Base-by-base conservation (phyloP, 2,113 vertebrate species). In the Pteruthius melanotis region DNA sequence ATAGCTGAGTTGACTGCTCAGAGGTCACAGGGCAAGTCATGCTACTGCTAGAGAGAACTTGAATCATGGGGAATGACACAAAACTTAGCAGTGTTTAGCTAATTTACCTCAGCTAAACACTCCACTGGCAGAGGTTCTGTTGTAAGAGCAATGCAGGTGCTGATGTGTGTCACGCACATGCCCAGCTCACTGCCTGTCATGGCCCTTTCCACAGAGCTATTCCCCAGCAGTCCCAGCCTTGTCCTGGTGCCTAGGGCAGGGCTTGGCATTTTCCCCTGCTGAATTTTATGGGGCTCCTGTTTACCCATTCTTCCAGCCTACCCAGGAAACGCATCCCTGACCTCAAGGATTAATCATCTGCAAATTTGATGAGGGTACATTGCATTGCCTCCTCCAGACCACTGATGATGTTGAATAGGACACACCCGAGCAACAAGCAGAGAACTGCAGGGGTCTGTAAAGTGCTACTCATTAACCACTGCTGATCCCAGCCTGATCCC, bases 111-210 rank as follows among this genome's bases (percentile, higher is more conserved):
- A 49, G 28, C 40, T 79, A 19, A 87, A 74, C 21, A 3, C 39
- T 64, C 15, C 26, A 5, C 0, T 0, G 40, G 60, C 54, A 95
- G 37, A 60, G 35, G 26, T 15, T 83, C 27, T 70, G 21, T 22
- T 53, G 50, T 52, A 77, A 77, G 20, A 64, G 22, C 65, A n/a
- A 1, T 2, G 16, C 42, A n/a, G 42, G 21, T 49, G 13, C 26
- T 61, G n/a, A 40, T 37, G 24, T 6, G 10, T 22, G 35, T 50
- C 40, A 65, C 0, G 0, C 35, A 49, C 3, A 1, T 11, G 23
- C 21, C 66, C 64, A 69, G 23, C 21, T 56, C 11, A 0, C 35
- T 64, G 72, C 40, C n/a, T 35, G 2, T 22, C 33, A 1, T 8
- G 7, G 37, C 40, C 40, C 22, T 78, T 72, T 52, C 69, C 23